Evolutionary conservation across 1,140 invertebrate species (phyloP), one percentile per base, ranked within the genome.

Genomic region (Drosophila bifasciata): DNA sequence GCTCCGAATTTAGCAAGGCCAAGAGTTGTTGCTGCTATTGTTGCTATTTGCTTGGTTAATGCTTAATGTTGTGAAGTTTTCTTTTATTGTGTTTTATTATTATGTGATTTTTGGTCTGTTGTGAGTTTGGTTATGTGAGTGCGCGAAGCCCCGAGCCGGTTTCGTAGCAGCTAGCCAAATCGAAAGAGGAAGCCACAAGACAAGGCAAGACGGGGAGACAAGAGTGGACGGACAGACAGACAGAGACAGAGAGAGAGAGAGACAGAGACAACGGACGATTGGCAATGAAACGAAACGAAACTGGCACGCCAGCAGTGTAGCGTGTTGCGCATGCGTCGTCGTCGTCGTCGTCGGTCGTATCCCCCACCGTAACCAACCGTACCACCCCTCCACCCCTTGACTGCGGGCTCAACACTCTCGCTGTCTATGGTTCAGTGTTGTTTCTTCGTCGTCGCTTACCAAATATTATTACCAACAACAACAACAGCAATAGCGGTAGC

Each of bases 51-150:
- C 32, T 36, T 36, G 32, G 32, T 11, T 36, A 36, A 36, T 11
- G 32, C 32, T 36, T 36, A 36, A 36, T 36, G 57, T 68, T 85
- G 81, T 85, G 73, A 85, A 85, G 81, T 85, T 85, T 85, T 85
- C 81, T 85, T 85, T 86, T 85, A 86, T 85, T 86, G 77, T 85
- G 76, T 81, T 85, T 86, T 86, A 86, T 86, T 86, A 86, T 85
- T 85, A 86, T 85, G 81, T 86, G 70, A 73, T 85, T 85, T 83
- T 85, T 83, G 32, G 32, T 36, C 32, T 36, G 32, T 11, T 36
- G 32, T 11, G 32, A 36, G 32, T 85, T 85, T 79, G 72, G 79
- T 85, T 72, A 78, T 85, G 43, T 80, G 60, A 46, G 49, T 55
- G 48, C 64, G 48, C 76, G 50, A 63, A 44, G 19, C 2, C 1